Conservation (phyloP, 2,888 invertebrate genomes). For the Tromatobia lineatoria region DNA sequence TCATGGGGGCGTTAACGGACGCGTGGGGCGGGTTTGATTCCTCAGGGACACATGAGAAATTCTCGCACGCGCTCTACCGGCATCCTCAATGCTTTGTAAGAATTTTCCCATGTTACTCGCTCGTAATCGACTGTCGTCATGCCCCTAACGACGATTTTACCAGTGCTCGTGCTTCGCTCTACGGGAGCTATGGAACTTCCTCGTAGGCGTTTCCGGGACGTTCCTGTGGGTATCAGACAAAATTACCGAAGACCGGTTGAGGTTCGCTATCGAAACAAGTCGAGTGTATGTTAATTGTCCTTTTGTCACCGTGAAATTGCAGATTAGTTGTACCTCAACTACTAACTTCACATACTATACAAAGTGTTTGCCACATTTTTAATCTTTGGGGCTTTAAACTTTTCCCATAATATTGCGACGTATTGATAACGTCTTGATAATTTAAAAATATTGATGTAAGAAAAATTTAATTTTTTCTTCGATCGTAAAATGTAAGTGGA, state of each 20-base stretch:
- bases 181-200: constrained; percentile 23
- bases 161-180: background rate
- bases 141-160: constrained; percentile 23
- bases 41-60: constrained; percentile 52
- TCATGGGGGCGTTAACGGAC: constrained; percentile 61
- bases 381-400: background rate
- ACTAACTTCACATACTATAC: constrained; percentile 11
- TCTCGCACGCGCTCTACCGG: constrained; percentile 4
- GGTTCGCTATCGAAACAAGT: constrained; percentile 38
- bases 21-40: constrained; percentile 67
- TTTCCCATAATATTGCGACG: no score
- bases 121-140: constrained; percentile 48
- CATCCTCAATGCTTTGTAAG: background rate
- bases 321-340: constrained; percentile 42
- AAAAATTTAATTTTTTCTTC: no score
- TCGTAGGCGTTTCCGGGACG: constrained; percentile 51
- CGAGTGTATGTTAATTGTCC: constrained; percentile 54
- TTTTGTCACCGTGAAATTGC: constrained; percentile 64
- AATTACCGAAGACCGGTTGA: constrained; percentile 30
- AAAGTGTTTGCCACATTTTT: background rate
- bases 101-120: constrained; percentile 14
- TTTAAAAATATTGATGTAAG: no score
- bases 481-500: no score
- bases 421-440: no score
- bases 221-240: constrained; percentile 1